phyloP scores from a whole-genome alignment of 2,797 vertebrate species.

The Lateolabrax maculatus region DNA sequence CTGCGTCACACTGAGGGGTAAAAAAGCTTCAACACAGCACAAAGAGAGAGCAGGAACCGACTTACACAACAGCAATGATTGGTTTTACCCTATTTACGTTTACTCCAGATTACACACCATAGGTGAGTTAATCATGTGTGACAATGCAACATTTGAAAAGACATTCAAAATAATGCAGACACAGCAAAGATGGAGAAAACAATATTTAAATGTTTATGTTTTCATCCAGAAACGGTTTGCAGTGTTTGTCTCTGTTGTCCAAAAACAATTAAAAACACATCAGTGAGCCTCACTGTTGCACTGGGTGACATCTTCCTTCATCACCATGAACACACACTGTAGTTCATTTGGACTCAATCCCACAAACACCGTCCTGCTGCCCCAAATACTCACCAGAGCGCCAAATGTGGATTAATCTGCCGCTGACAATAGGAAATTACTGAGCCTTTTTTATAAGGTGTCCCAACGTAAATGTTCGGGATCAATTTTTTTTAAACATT shows the following conservation, averaged over 20 bases:
- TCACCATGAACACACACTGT: neutral
- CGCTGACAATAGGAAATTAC: too few relatives aligned
- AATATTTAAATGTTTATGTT: neutral
- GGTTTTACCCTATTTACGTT: neutral
- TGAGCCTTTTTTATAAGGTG: too few relatives aligned
- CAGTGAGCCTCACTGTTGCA: neutral
- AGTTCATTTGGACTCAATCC: neutral
- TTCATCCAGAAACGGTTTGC: neutral
- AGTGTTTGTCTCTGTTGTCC: neutral
- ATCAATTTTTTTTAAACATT: too few relatives aligned
- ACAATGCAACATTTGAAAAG: neutral
- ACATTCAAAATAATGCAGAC: neutral
- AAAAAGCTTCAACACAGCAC: too few relatives aligned
- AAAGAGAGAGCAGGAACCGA: neutral
- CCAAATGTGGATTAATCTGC: neutral
- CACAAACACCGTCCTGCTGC: too few relatives aligned
- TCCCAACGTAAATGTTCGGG: too few relatives aligned
- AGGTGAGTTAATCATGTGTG: neutral
- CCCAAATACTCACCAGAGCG: neutral
- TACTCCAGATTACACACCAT: neutral
- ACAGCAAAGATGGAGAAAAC: neutral
- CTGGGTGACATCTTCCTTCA: too few relatives aligned
- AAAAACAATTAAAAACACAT: neutral
- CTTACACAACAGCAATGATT: neutral
- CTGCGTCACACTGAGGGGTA: neutral